Conservation (phyloP, 2,113 vertebrate genomes). For the Chionis minor region DNA sequence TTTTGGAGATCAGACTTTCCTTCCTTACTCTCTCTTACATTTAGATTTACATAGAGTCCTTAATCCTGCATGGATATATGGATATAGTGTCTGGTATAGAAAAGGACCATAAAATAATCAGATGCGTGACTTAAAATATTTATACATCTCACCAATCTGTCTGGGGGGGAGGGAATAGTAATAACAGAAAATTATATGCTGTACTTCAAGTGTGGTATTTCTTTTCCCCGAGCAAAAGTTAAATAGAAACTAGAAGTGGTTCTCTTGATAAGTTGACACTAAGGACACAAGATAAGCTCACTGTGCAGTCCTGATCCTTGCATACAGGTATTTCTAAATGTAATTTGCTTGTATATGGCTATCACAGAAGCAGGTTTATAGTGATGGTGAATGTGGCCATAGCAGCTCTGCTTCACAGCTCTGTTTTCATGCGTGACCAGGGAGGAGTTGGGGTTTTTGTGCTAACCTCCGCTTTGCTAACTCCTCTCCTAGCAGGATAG, state of each 20-base stretch:
- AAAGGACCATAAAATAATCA: neutral
- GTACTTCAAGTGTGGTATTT: neutral
- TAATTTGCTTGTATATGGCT: neutral
- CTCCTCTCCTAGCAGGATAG: neutral
- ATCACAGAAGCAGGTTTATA: neutral
- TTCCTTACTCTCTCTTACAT: neutral
- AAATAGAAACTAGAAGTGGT: neutral
- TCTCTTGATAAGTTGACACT: neutral
- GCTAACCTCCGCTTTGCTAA: neutral
- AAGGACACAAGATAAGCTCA: neutral
- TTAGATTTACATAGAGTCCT: neutral
- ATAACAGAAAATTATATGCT: neutral
- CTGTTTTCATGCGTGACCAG: neutral
- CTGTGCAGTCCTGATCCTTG: neutral
- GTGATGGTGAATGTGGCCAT: neutral
- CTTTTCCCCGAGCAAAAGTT: neutral
- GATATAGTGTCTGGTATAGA: neutral
- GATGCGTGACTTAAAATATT: neutral
- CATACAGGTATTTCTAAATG: neutral
- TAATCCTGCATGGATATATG: neutral
- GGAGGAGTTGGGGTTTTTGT: neutral
- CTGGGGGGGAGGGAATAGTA: neutral
- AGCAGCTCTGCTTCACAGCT: neutral
- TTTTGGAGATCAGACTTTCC: neutral
- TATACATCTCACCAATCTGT: neutral